Evolutionary conservation across 2,888 invertebrate species (phyloP), one percentile per base, ranked within the genome.

Genomic region (Luperina testacea): DNA sequence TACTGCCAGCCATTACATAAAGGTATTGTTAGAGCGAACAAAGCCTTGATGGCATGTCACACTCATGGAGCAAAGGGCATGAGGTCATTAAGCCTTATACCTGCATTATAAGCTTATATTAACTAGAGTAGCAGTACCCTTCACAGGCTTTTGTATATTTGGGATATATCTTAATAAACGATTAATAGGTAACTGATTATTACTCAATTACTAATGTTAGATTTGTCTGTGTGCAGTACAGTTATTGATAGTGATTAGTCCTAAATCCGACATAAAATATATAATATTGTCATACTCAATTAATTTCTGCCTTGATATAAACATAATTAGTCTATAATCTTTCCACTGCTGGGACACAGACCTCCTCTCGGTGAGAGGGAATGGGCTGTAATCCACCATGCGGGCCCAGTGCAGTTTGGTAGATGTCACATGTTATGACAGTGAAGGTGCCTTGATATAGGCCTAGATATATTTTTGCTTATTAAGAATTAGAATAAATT

Each of bases 1-100:
- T 81, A n/a, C 72, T 0, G 7, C 27, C 61, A 61, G 53, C 72
- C 69, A 75, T 86, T 87, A 80, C 68, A 68, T 78, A 80, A 83
- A 61, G 72, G 70, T 76, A 86, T 86, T 86, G 87, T 87, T 82
- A 67, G 8, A 72, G 77, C 75, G 75, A 81, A 87, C 81, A 84
- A 87, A 80, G 81, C 70, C 75, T 76, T 81, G 63, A 77, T 72
- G 72, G 83, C 73, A 81, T 75, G 72, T 67, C 65, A 68, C 70
- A 71, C 76, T 84, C 78, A 86, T 73, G 61, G 73, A 64, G 79
- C 78, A 83, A 79, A 88, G 83, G 82, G 73, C 76, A 81, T 75
- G 64, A 84, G 77, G 73, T 82, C 75, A 84, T 67, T 70, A 67
- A 65, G 76, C 72, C 73, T 77, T 57, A 32, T 32, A 53, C 61